phyloP scores from a whole-genome alignment of 1,140 invertebrate genomes.

The Lordiphosa collinella region DNA sequence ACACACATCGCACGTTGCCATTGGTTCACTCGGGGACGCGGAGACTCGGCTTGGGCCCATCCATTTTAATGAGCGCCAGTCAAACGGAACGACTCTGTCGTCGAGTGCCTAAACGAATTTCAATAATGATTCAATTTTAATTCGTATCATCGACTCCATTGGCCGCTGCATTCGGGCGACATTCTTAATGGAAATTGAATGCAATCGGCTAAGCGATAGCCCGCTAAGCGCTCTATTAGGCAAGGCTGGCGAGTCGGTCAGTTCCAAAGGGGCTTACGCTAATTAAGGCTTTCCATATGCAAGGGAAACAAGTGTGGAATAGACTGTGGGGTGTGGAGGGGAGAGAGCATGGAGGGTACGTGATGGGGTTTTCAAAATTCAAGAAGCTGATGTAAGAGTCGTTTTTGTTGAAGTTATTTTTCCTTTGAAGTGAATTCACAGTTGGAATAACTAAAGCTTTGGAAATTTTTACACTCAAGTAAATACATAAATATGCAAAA shows the following conservation, averaged over 20 bases:
- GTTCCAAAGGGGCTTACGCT: slow-evolving; percentile 30
- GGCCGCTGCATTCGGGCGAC: slow-evolving; percentile 6
- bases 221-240: slow-evolving; percentile 67
- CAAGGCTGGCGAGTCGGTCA: slow-evolving; percentile 14
- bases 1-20: slow-evolving; percentile 3
- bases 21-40: slow-evolving; percentile 20
- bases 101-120: slow-evolving; percentile 46
- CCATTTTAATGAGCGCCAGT: slow-evolving; percentile 56
- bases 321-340: too few relatives aligned
- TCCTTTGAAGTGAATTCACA: too few relatives aligned
- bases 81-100: slow-evolving; percentile 16
- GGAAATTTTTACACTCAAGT: too few relatives aligned
- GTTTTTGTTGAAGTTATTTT: not conserved
- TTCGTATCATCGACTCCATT: slow-evolving; percentile 43
- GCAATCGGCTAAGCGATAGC: slow-evolving; percentile 44
- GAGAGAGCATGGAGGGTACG: slow-evolving; percentile 5
- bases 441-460: too few relatives aligned
- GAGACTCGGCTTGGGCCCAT: slow-evolving; percentile 17
- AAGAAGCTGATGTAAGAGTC: slow-evolving; percentile 23
- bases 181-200: slow-evolving; percentile 63
- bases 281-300: slow-evolving; percentile 39
- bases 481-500: too few relatives aligned
- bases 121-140: slow-evolving; percentile 78
- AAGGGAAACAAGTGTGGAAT: slow-evolving; percentile 26
- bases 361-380: slow-evolving; percentile 28